phyloP scores from a whole-genome alignment of 2,888 invertebrate species.

The Drosophila peninsularis region DNA sequence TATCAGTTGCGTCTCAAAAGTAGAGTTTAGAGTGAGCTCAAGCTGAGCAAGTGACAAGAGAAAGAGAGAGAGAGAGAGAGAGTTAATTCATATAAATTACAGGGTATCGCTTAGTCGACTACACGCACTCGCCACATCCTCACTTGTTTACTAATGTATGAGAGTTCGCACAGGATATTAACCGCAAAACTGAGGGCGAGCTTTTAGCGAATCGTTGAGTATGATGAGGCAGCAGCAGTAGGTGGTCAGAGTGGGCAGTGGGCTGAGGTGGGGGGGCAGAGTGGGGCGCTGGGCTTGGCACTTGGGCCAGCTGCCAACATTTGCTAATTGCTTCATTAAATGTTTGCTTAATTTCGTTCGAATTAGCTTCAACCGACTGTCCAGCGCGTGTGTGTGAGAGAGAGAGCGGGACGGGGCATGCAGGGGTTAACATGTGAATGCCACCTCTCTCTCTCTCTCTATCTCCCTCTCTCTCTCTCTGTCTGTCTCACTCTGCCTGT shows the following conservation, averaged over 20 bases:
- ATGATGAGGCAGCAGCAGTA: neutral
- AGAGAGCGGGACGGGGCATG: neutral
- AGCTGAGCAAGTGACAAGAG: too few relatives aligned
- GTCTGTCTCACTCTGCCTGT: neutral
- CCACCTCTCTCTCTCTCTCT: neutral
- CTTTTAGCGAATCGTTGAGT: constrained; percentile 26
- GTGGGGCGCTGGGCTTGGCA: constrained; percentile 1
- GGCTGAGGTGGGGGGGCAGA: neutral
- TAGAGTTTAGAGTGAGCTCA: neutral
- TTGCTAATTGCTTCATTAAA: constrained; percentile 80
- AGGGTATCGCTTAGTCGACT: constrained; percentile 4
- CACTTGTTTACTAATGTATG: constrained; percentile 56
- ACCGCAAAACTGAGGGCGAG: constrained; percentile 55
- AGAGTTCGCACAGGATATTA: constrained; percentile 64
- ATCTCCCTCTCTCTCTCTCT: neutral
- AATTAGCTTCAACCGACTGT: constrained; percentile 64
- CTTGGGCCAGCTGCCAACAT: constrained; percentile 56
- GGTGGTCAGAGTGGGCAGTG: neutral
- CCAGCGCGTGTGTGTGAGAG: neutral
- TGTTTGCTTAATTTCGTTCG: constrained; percentile 78
- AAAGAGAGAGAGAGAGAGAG: too few relatives aligned
- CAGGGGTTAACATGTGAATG: constrained; percentile 17
- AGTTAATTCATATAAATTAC: neutral
- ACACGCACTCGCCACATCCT: neutral
- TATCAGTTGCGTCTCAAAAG: neutral